These are phyloP conservation scores for Steinernema scapterisci DNA, from an alignment of 2,888 invertebrate species.

Conservation along the genomic window DNA sequence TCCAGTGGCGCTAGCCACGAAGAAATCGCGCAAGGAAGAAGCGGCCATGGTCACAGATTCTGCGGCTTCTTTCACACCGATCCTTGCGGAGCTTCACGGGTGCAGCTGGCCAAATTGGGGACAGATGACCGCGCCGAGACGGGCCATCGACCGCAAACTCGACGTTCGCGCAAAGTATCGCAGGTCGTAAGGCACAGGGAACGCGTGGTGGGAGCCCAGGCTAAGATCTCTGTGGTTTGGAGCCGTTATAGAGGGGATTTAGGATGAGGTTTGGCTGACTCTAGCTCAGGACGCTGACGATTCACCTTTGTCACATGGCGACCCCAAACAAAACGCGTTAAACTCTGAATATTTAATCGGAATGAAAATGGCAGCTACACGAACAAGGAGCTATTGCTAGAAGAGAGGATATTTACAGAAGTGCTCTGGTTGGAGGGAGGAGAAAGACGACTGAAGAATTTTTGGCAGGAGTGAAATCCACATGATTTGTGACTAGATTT, in stretches of 20 bases:
- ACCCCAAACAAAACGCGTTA: background rate
- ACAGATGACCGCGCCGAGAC: too few species aligned
- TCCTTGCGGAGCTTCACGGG: too few species aligned
- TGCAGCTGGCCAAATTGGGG: too few species aligned
- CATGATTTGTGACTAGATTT: constrained; percentile 1
- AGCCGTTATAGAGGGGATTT: too few species aligned
- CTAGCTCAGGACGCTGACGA: too few species aligned
- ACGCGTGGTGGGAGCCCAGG: too few species aligned
- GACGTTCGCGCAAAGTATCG: too few species aligned
- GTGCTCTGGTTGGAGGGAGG: background rate
- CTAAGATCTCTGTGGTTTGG: too few species aligned
- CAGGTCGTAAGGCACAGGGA: too few species aligned
- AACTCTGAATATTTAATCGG: constrained; percentile 26
- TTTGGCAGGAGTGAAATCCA: background rate
- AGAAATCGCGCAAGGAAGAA: constrained; percentile 5
- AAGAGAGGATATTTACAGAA: constrained; percentile 22
- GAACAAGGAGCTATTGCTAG: constrained; percentile 29
- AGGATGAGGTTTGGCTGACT: too few species aligned
- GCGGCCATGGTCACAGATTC: background rate
- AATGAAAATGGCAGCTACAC: constrained; percentile 29
- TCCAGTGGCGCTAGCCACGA: background rate
- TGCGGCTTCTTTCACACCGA: too few species aligned
- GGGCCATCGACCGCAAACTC: too few species aligned
- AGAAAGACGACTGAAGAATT: constrained; percentile 19
- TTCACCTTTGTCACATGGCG: background rate